Conservation (phyloP, 2,888 invertebrate species). For the Brachynemurus nebulosus region DNA sequence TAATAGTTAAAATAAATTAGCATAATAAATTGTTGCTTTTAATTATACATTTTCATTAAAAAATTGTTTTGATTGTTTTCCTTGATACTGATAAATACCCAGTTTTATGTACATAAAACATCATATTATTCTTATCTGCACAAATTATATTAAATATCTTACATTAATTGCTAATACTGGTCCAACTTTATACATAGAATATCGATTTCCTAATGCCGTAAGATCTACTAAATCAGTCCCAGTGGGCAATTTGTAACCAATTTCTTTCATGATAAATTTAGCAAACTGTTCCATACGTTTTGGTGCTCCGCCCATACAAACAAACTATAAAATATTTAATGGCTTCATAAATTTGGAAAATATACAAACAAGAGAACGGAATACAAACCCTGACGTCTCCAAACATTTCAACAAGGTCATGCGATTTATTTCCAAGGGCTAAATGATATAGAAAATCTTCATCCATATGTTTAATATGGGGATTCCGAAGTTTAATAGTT, state of each 20-base stretch:
- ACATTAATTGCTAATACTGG: slow-evolving; percentile 48
- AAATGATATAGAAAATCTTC: slow-evolving; percentile 89
- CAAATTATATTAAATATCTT: too few relatives aligned
- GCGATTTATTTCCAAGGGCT: slow-evolving; percentile 78
- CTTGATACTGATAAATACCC: too few relatives aligned
- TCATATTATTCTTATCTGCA: too few relatives aligned
- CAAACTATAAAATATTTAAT: slow-evolving; percentile 43
- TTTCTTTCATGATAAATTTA: slow-evolving; percentile 34
- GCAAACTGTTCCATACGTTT: slow-evolving; percentile 50
- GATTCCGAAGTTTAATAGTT: slow-evolving; percentile 69
- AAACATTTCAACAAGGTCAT: slow-evolving; percentile 88
- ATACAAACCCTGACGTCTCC: slow-evolving; percentile 80
- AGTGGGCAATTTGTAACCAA: slow-evolving; percentile 31
- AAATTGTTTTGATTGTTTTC: too few relatives aligned
- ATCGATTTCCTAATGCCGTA: slow-evolving; percentile 43
- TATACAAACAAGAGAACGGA: too few relatives aligned
- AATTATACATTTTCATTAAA: too few relatives aligned
- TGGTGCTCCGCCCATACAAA: slow-evolving; percentile 55
- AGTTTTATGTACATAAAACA: too few relatives aligned
- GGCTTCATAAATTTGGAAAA: too few relatives aligned
- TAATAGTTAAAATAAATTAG: too few relatives aligned
- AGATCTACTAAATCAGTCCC: slow-evolving; percentile 37
- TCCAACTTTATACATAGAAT: slow-evolving; percentile 53
- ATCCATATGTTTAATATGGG: slow-evolving; percentile 84
- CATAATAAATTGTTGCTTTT: too few relatives aligned